phyloP scores from a whole-genome alignment of 2,888 invertebrate species.

The Eurois occulta region DNA sequence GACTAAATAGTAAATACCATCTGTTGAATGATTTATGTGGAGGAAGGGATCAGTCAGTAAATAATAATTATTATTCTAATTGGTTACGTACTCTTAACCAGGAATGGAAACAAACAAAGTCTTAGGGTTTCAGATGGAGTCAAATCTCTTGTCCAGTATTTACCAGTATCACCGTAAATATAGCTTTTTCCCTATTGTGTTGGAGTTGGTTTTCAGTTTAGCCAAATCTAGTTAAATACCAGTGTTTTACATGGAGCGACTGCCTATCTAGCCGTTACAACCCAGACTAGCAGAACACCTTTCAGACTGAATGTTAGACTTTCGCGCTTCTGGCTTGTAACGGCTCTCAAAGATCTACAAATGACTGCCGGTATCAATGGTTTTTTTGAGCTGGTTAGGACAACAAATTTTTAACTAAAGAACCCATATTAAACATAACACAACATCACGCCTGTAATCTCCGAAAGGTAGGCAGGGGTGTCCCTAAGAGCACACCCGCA shows the following conservation, averaged over 20 bases:
- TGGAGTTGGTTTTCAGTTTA: not conserved
- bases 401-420: not conserved
- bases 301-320: no score
- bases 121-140: not conserved
- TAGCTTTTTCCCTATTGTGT: not conserved
- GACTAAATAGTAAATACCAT: slow-evolving; percentile 27
- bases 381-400: not conserved
- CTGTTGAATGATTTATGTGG: slow-evolving; percentile 33
- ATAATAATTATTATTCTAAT: not conserved
- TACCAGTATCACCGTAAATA: no score
- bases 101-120: not conserved
- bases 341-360: not conserved
- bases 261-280: no score
- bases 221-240: not conserved
- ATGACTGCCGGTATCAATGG: not conserved
- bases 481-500: no score
- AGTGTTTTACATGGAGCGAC: not conserved
- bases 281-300: no score
- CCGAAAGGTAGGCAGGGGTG: no score
- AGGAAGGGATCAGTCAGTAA: slow-evolving; percentile 3
- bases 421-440: not conserved
- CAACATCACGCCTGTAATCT: no score
- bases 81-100: not conserved
- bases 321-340: no score
- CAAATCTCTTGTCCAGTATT: not conserved